Conservation (phyloP, 1,140 invertebrate species). For the Zaprionus gabonicus region DNA sequence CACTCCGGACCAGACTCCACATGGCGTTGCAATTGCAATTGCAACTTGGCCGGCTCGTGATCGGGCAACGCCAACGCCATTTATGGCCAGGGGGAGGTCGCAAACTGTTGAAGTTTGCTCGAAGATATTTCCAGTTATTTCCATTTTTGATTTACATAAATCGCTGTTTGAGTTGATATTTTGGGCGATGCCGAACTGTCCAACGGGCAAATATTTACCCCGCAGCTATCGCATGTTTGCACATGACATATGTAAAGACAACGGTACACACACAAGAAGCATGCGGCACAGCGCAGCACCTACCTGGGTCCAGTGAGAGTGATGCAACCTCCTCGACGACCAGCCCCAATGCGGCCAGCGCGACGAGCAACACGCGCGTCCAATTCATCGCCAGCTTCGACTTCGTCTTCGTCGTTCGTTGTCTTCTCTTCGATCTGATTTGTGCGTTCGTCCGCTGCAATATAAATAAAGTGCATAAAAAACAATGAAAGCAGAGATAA, state of each 20-base stretch:
- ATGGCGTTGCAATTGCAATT: conserved; percentile 49
- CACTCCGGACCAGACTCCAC: conserved; percentile 28
- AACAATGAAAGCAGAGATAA: conserved; percentile 29
- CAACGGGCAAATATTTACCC: conserved; percentile 60
- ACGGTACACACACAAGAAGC: conserved; percentile 44
- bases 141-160: conserved; percentile 73
- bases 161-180: conserved; percentile 54
- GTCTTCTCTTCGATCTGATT: conserved; percentile 47
- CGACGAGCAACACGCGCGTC: conserved; percentile 73
- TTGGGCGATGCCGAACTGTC: conserved; percentile 55
- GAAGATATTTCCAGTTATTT: conserved; percentile 21
- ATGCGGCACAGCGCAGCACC: conserved; percentile 24
- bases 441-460: conserved; percentile 67
- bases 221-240: conserved; percentile 50
- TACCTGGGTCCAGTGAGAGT: conserved; percentile 83
- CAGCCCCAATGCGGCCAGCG: conserved; percentile 69
- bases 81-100: conserved; percentile 65
- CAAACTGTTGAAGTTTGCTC: conserved; percentile 50
- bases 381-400: conserved; percentile 68
- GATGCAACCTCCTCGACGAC: conserved; percentile 76
- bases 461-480: conserved; percentile 62
- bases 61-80: conserved; percentile 66
- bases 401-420: neutral
- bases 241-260: conserved; percentile 43
- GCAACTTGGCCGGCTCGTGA: conserved; percentile 62